Evolutionary conservation across 23 tunicate species (phyloP), one percentile per base, ranked within the genome.

Genomic region (Ciona savignyi): DNA sequence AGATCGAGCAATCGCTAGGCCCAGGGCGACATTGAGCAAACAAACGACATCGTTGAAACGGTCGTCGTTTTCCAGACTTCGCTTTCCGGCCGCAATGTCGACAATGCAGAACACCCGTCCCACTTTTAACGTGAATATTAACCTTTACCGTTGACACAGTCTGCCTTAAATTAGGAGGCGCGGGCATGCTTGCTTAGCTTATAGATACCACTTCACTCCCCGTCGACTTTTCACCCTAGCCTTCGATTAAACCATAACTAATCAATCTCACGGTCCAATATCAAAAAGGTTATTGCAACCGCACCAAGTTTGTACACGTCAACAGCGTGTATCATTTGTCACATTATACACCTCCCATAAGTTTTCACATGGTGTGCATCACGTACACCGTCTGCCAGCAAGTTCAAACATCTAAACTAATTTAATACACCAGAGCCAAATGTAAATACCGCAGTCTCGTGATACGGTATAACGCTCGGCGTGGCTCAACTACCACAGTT

Each of bases 1-100:
- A 9, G 11, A 42, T 42, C 56, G 56, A 42, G 11, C 56, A 42
- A 42, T 42, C 9, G 56, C 56, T 9, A 42, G 56, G 56, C 56
- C 56, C 56, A 42, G 56, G 56, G 56, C 56, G 56, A 42, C 56
- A 42, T 42, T 42, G 56, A 42, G 56, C 56, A 42, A 42, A 42
- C 56, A 42, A 9, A 42, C 56, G 11, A 42, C 9, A 15, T 42
- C 15, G 15, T 6, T 6, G 56, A 15, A 42, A 15, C 56, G 15
- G 15, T 6, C 56, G 56, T 42, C 56, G 56, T 15, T 42, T 42
- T 42, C 56, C 56, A 42, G 56, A 42, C 56, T n/a, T n/a, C n/a
- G 56, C 15, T 42, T 42, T 42, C 56, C 56, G 56, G 11, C 15
- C 56, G 9, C 56, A 42, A 6, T 42, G 56, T 15, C 56, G 56